Evolutionary conservation across 1,140 invertebrate genomes (phyloP), one percentile per base, ranked within the genome.

Genomic region (Leptinotarsa lineolata): DNA sequence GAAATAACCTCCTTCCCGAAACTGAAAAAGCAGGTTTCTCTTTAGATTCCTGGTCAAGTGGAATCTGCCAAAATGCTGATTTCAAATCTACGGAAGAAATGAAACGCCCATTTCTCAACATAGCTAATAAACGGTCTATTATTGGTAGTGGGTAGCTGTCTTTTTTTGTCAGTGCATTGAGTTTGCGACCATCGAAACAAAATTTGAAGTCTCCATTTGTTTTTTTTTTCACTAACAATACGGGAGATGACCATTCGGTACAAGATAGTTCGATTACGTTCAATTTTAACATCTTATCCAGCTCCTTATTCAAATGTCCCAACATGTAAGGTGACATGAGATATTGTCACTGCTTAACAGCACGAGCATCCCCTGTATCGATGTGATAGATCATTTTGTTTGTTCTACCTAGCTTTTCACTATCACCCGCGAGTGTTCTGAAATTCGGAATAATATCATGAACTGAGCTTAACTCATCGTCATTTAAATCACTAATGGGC

Each of bases 21-120:
- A 84, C 80, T 8, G 77, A 75, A 75, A 87, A 86, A 2, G 81
- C 84, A 3, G 86, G 87, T 68, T 81, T 77, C 61, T 76, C 72
- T 45, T 68, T 64, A 6, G 60, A 44, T 18, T 18, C n/a, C 11
- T 66, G 20, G 59, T 76, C 73, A 8, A 81, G 63, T 21, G 76
- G 75, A 63, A 63, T 63, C 11, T 63, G 60, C 22, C 60, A 63
- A 24, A 63, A 63, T 4, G 60, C 60, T 15, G 15, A n/a, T 15
- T 20, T 15, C 60, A 24, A 72, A 77, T 85, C 83, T 16, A 84
- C 75, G 2, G 75, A 76, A 1, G 78, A 79, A 8, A 84, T 72
- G 73, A 68, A 84, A 24, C 65, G 74, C 0, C 82, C 79, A 58
- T 80, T 76, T 21, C 65, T 67, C 16, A 83, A 70, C 59, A 70